Conservation (phyloP, 2,113 vertebrate genomes). For the Myrmophylax atrothorax region DNA sequence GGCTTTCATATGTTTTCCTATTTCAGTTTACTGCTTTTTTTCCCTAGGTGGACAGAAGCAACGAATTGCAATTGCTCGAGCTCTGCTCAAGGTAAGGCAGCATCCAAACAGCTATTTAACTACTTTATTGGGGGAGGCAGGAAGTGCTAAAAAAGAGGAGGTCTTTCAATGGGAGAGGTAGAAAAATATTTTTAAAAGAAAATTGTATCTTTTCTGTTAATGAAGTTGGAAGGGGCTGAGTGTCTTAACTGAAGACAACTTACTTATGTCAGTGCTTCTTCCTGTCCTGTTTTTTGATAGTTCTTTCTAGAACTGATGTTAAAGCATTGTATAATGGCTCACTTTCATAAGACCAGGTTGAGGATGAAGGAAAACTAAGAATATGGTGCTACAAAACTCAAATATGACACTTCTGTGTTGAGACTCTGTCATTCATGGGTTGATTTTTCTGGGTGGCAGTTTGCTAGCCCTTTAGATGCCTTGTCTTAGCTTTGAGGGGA, state of each 20-base stretch:
- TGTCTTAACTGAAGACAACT: not conserved
- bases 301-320: not conserved
- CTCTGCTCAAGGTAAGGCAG: conserved; percentile 88
- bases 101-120: not conserved
- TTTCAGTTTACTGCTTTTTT: not conserved
- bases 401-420: not conserved
- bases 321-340: not conserved
- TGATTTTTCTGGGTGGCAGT: not conserved
- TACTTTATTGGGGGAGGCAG: not conserved
- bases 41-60: conserved; percentile 94
- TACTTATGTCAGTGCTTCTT: not conserved
- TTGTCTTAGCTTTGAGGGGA: not conserved
- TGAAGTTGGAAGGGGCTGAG: not conserved
- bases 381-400: not conserved
- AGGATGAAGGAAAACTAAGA: not conserved
- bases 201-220: not conserved
- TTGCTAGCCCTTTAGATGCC: not conserved
- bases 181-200: not conserved
- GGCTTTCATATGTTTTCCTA: not conserved
- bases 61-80: conserved; percentile 94
- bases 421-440: not conserved
- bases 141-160: not conserved
- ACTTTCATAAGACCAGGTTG: not conserved
- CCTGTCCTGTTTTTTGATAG: not conserved
- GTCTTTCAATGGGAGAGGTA: not conserved